Evolutionary conservation across 2,797 vertebrate species (phyloP), one percentile per base, ranked within the genome.

Genomic region (Bradypodion pumilum): DNA sequence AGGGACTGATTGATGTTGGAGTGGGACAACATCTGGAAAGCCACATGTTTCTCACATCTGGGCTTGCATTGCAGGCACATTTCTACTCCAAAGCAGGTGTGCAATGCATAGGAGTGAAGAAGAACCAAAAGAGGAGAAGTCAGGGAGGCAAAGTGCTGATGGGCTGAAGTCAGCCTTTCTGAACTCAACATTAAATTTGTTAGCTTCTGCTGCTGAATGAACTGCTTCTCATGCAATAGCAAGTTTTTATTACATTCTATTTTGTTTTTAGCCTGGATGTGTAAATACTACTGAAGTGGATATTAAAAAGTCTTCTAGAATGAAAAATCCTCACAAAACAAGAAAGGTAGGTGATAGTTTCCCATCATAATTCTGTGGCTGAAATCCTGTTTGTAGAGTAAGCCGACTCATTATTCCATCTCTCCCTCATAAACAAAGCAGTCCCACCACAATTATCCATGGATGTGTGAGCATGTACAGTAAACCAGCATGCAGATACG

Each of bases 301-400:
- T 95, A 99, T 99, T 93, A 99, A 99, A 96, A 99, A 99, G 89
- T 99, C 98, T 72, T 99, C 98, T 91, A 97, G 98, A 95, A 99
- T 98, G 98, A 98, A 97, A 96, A 99, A 99, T 89, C 98, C 98
- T n/a, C 98, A 99, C 95, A 99, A 98, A 97, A 99, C 98, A 77
- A 97, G 98, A 94, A 99, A 99, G 97, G 98, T 98, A 93, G 66
- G 63, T 78, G 83, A 44, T 29, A 9, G 4, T 65, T 23, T 63
- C 60, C 37, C 25, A 29, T 62, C 16, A 40, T 40, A 29, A 16
- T 56, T 56, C 52, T 56, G 52, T 21, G 19, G 19, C 16, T 56
- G 52, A 56, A 56, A 56, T 19, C 52, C 19, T 19, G 52, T 15
- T 21, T 5, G 52, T 56, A 56, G 15, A 16, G 5, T 52, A 56